These are phyloP conservation scores for Otocyon megalotis DNA, from an alignment of 2,113 vertebrate species.

Conservation along the genomic window DNA sequence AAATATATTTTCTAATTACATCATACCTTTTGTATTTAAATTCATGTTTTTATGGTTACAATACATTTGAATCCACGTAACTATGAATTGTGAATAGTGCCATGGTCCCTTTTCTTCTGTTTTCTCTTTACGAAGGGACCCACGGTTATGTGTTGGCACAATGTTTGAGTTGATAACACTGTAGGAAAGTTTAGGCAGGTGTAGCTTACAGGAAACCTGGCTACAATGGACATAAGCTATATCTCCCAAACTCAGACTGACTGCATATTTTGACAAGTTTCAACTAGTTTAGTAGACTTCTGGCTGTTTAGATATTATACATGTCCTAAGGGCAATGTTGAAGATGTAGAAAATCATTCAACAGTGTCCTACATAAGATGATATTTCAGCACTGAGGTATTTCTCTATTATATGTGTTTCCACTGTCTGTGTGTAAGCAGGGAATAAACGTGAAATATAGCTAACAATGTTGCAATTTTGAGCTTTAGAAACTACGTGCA, in stretches of 20 bases:
- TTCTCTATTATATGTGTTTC: slow-evolving; percentile 66
- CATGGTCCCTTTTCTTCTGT: fast-evolving
- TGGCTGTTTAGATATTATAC: slow-evolving; percentile 36
- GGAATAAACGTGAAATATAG: slow-evolving; percentile 57
- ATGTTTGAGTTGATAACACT: background rate
- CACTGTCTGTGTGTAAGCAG: slow-evolving; percentile 55
- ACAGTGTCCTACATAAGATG: background rate
- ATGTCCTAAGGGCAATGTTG: slow-evolving; percentile 59
- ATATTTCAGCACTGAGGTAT: slow-evolving; percentile 57
- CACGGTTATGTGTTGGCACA: background rate
- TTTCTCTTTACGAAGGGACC: background rate
- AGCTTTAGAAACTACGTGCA: background rate
- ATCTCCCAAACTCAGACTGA: slow-evolving; percentile 33
- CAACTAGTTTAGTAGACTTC: slow-evolving; percentile 50
- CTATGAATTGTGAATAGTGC: background rate
- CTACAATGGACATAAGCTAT: background rate
- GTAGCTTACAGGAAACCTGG: background rate
- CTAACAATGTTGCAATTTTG: slow-evolving; percentile 64
- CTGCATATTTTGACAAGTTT: slow-evolving; percentile 77
- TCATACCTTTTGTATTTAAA: background rate
- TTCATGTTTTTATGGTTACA: background rate
- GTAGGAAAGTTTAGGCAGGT: background rate
- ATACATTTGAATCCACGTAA: background rate
- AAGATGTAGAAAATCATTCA: slow-evolving; percentile 67
- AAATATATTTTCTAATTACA: background rate